Base-by-base conservation (phyloP, 2,888 invertebrate genomes). In the Incurvaria masculella region DNA sequence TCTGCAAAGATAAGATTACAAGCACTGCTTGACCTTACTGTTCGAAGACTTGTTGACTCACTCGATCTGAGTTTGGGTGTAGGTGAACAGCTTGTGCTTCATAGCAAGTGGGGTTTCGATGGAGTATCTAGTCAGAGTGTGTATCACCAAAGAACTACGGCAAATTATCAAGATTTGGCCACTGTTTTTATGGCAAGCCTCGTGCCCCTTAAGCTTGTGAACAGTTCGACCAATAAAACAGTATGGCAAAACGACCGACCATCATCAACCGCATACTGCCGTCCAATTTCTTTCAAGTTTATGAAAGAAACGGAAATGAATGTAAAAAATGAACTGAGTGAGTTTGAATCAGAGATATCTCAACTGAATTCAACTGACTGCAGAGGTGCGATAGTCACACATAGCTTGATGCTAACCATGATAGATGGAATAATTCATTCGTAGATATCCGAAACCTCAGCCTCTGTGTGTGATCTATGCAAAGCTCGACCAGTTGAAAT, bases 181-280 rank as follows among this genome's bases (percentile, higher is more conserved):
- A 42, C 42, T 17, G 47, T 48, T 18, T 44, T 48, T 44, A 48
- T 33, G 33, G 14, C 33, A 14, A 33, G 42, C 40, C 27, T 40
- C 16, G 39, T 41, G 20, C 42, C 23, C 26, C 40, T 40, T 21
- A 27, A 44, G 42, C 33, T 33, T 33, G 33, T 33, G 6, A 33
- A 40, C 38, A 44, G 38, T 26, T 27, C 21, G 38, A 44, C 19
- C 26, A 44, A 44, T 21, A 40, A 19, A 16, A 46, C 20, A 39
- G 44, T 47, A 39, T 49, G 49, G 49, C 26, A 49, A 40, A 49
- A 49, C 27, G 46, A 47, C 20, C 46, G 49, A 20, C 46, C 49
- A 43, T 49, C 46, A 44, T 47, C 50, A 20, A 50, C 45, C 19
- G 41, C 39, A 43, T 50, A 47, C 21, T 47, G 45, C 45, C 47